A percentile compares a stretch with the other conserved stretches of the same genome.
phyloP scores from a whole-genome alignment of 1,140 invertebrate genomes.

The Heliothis virescens region DNA sequence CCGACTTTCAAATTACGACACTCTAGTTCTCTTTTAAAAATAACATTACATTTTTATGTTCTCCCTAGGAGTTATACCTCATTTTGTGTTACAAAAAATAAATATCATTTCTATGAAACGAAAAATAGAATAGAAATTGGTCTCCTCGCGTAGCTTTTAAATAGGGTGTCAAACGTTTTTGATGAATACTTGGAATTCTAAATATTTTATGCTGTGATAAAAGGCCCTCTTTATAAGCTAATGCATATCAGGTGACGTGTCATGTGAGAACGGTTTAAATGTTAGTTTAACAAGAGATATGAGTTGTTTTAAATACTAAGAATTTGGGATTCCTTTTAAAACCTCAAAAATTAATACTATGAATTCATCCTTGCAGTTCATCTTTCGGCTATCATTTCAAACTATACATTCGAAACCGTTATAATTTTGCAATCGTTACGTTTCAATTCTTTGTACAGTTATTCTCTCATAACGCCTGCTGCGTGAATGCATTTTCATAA shows the following conservation, averaged over 20 bases:
- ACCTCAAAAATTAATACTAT: no score
- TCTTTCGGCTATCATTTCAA: no score
- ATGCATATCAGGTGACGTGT: neutral
- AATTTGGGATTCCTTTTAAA: no score
- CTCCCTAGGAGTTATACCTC: neutral
- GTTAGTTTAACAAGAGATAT: no score
- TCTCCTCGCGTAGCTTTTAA: neutral
- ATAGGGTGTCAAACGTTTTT: slow-evolving; percentile 13
- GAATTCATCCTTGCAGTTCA: no score
- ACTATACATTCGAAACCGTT: no score
- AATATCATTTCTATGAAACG: neutral
- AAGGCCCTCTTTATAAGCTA: neutral
- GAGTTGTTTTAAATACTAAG: no score
- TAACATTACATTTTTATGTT: neutral
- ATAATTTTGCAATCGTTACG: no score
- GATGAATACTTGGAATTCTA: neutral
- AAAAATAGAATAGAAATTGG: neutral
- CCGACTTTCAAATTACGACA: slow-evolving; percentile 9
- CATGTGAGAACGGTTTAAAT: neutral
- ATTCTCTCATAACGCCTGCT: no score
- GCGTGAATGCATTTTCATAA: neutral
- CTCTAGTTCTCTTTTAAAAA: slow-evolving; percentile 10
- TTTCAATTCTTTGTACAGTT: no score
- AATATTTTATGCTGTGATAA: neutral
- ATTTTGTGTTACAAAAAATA: neutral